Evolutionary conservation across 2,797 vertebrate species (phyloP).

Genomic region (Etheostoma nigrum): DNA sequence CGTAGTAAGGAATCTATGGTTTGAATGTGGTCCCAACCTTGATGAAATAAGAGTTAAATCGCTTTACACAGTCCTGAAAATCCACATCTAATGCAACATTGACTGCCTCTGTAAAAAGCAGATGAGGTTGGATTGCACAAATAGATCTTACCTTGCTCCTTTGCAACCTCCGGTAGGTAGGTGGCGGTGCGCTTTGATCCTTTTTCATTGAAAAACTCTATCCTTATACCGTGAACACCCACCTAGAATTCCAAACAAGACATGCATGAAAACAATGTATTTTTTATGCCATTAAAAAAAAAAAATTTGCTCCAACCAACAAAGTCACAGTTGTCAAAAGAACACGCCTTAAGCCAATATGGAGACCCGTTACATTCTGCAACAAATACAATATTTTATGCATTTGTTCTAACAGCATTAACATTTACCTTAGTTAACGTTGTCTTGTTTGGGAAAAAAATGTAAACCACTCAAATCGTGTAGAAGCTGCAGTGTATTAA

Average conservation of each 20-base stretch:
- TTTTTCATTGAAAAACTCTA: constrained; percentile 99
- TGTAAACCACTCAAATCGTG: background rate
- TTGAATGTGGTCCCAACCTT: constrained; percentile 99
- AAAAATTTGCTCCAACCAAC: background rate
- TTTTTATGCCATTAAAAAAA: background rate
- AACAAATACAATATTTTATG: background rate
- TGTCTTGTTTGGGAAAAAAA: background rate
- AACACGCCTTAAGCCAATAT: background rate
- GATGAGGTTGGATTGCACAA: background rate
- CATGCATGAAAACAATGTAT: background rate
- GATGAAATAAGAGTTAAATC: constrained; percentile 16
- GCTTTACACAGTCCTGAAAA: constrained; percentile 19
- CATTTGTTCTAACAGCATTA: background rate
- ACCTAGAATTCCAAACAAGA: constrained; percentile 87
- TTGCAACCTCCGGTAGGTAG: constrained; percentile 99
- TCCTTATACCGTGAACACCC: constrained; percentile 99
- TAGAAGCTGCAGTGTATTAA: constrained; percentile 3
- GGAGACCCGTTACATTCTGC: background rate
- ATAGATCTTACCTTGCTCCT: constrained; percentile 96
- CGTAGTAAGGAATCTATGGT: constrained; percentile 99
- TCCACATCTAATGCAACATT: background rate
- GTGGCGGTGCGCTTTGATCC: constrained; percentile 99
- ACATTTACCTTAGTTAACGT: background rate
- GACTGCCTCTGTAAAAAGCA: background rate
- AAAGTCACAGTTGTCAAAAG: constrained; percentile 3